Conservation (phyloP, 2,888 invertebrate genomes). For the Entomobrya proxima region DNA sequence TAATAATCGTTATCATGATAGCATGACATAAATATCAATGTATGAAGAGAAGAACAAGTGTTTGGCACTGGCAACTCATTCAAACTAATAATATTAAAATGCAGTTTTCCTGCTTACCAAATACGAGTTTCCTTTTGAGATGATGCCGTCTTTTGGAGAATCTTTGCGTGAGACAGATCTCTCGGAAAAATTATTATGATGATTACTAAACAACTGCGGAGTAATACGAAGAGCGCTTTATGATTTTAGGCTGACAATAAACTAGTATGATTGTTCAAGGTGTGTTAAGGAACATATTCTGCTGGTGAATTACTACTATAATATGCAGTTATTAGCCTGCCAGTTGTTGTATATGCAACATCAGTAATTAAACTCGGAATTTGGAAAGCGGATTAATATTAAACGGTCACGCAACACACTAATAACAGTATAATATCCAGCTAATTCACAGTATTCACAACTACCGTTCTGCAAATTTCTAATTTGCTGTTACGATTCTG, state of each 20-base stretch:
- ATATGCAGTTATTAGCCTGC: background rate
- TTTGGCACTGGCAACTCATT: background rate
- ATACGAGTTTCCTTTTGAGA: background rate
- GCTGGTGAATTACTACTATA: background rate
- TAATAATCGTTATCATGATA: slow-evolving; percentile 15
- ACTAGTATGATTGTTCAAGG: no score
- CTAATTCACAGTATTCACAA: background rate
- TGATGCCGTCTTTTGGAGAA: background rate
- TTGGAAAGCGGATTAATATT: slow-evolving; percentile 46
- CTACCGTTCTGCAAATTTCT: background rate
- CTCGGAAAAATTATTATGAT: background rate
- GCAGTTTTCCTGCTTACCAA: background rate
- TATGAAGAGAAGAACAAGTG: background rate
- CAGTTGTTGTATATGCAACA: background rate
- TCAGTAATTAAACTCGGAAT: slow-evolving; percentile 46
- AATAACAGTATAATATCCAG: background rate
- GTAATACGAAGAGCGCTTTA: no score
- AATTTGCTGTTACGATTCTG: no score
- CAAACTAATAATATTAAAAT: background rate
- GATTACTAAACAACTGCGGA: background rate
- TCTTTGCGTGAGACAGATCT: background rate
- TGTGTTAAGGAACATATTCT: no score
- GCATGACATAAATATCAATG: background rate
- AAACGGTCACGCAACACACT: slow-evolving; percentile 39
- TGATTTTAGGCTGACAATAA: no score